These are phyloP conservation scores for Trichomycterus rosablanca DNA, from an alignment of 2,113 vertebrate genomes.

Conservation along the genomic window DNA sequence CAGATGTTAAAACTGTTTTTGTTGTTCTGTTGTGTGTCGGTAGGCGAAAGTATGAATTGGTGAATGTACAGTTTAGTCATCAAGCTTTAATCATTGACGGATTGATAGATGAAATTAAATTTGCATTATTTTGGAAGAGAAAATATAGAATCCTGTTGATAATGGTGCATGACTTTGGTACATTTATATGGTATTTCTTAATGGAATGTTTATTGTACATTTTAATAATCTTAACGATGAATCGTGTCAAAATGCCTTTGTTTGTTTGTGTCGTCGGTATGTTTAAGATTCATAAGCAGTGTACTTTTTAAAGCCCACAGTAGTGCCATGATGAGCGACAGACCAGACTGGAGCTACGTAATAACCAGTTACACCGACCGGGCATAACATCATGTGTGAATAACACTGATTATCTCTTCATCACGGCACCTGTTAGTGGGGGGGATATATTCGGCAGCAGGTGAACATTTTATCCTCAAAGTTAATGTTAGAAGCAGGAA, in stretches of 20 bases:
- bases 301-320: neutral
- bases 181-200: conserved; percentile 37
- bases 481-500: no score
- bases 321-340: conserved; percentile 24
- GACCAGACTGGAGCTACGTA: conserved; percentile 8
- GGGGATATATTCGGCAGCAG: no score
- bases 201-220: conserved; percentile 43
- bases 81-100: conserved; percentile 10
- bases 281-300: conserved; percentile 7
- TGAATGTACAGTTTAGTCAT: conserved; percentile 25
- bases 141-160: conserved; percentile 23
- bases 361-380: no score
- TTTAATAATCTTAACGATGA: conserved; percentile 7
- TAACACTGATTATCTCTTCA: no score
- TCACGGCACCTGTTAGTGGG: no score
- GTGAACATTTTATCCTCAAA: no score
- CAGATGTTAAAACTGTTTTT: conserved; percentile 3
- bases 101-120: conserved; percentile 20
- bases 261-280: conserved; percentile 16
- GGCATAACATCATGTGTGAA: no score
- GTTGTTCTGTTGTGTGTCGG: conserved; percentile 1
- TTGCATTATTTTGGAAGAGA: neutral
- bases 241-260: conserved; percentile 21
- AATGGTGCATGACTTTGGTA: conserved; percentile 32
- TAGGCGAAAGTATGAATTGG: conserved; percentile 2